Evolutionary conservation across 2,113 vertebrate species (phyloP).

Genomic region (Hypocryptadius cinnamomeus): DNA sequence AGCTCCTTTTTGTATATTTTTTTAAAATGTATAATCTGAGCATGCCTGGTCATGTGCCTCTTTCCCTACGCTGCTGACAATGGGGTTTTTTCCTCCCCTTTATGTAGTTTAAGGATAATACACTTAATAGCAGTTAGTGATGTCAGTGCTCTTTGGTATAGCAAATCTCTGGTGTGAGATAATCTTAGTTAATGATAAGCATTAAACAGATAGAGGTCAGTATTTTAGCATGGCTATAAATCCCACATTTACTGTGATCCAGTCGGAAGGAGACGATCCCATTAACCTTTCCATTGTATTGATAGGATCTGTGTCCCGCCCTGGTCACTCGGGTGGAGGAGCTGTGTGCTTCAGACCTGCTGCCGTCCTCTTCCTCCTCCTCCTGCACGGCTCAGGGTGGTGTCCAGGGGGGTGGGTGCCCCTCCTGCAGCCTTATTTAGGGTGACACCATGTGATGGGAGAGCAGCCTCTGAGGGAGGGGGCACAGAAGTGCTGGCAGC

Average conservation of each 20-base stretch:
- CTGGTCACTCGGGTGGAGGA: neutral
- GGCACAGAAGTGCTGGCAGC: neutral
- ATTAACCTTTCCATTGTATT: conserved; percentile 63
- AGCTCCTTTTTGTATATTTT: neutral
- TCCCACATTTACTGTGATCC: conserved; percentile 45
- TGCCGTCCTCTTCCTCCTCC: neutral
- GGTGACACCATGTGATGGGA: neutral
- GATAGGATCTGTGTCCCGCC: neutral
- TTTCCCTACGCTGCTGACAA: conserved; percentile 57
- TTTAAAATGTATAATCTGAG: neutral
- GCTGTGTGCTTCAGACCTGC: neutral
- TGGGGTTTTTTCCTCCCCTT: conserved; percentile 47
- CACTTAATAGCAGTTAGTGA: conserved; percentile 65
- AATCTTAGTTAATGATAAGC: conserved; percentile 73
- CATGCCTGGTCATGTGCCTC: neutral
- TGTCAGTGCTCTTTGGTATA: conserved; percentile 66
- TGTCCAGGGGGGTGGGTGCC: neutral
- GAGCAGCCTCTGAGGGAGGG: neutral
- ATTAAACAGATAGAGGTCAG: conserved; percentile 70
- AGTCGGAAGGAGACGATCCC: conserved; percentile 56
- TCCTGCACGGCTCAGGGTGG: neutral
- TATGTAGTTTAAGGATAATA: conserved; percentile 61
- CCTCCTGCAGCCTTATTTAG: neutral
- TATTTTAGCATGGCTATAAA: conserved; percentile 63
- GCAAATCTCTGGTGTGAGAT: conserved; percentile 70